Evolutionary conservation across 2,888 invertebrate species (phyloP).

Genomic region (Orthosia gracilis): DNA sequence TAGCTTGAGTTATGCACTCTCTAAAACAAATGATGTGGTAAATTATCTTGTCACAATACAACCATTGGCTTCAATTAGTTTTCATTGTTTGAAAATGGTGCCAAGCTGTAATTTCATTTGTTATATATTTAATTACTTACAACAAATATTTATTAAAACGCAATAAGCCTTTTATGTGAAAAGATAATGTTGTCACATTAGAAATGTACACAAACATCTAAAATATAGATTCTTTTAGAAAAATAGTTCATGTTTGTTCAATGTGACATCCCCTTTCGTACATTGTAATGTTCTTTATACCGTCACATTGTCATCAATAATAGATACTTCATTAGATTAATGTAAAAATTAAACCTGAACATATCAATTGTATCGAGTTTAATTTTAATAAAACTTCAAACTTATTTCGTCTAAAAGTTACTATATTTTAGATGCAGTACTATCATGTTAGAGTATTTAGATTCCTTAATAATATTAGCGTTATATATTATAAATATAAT

Average conservation of each 20-base stretch:
- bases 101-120: constrained; percentile 66
- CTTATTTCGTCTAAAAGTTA: constrained; percentile 59
- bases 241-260: constrained; percentile 6
- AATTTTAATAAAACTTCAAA: constrained; percentile 30
- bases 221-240: constrained; percentile 60
- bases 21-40: constrained; percentile 67
- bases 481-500: constrained; percentile 83
- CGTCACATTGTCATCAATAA: constrained; percentile 7
- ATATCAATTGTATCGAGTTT: constrained; percentile 60
- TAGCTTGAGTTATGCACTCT: constrained; percentile 77
- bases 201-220: constrained; percentile 64
- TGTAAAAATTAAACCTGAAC: constrained; percentile 52
- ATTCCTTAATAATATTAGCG: constrained; percentile 84
- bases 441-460: constrained; percentile 81
- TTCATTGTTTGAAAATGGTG: constrained; percentile 65
- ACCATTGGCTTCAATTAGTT: constrained; percentile 60
- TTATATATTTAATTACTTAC: constrained; percentile 54
- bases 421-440: constrained; percentile 72
- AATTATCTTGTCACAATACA: constrained; percentile 62
- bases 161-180: constrained; percentile 60
- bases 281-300: constrained; percentile 28
- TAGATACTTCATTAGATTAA: constrained; percentile 23
- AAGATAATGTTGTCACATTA: constrained; percentile 70
- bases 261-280: not conserved
- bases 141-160: constrained; percentile 54